Percentiles rank a stretch among this genome's conserved stretches.
phyloP scores from a whole-genome alignment of 1,140 invertebrate genomes.

The Euwallacea fornicatus region DNA sequence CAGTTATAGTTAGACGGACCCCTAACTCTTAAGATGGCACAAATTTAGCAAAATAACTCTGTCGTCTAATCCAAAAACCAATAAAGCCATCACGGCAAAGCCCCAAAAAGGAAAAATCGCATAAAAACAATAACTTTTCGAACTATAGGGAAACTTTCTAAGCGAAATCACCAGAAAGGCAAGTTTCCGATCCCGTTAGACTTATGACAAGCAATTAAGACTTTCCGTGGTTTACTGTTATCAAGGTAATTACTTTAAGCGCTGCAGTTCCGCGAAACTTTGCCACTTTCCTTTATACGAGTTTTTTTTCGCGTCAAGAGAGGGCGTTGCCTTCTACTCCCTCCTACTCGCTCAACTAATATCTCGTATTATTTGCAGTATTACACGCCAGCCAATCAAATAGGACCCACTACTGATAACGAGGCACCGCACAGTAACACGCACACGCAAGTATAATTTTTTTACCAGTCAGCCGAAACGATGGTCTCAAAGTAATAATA shows the following conservation, averaged over 20 bases:
- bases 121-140: too few species aligned
- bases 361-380: constrained; percentile 63
- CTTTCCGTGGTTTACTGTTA: neutral
- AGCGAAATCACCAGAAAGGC: neutral
- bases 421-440: constrained; percentile 75
- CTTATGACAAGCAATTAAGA: constrained; percentile 5
- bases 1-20: too few species aligned
- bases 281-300: neutral
- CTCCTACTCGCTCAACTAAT: neutral
- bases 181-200: constrained; percentile 2
- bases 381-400: constrained; percentile 75
- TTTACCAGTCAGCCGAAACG: too few species aligned
- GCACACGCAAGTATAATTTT: constrained; percentile 70
- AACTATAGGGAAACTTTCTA: neutral
- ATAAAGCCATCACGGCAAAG: neutral
- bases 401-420: constrained; percentile 64
- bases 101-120: too few species aligned
- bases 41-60: too few species aligned
- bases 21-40: too few species aligned
- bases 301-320: neutral
- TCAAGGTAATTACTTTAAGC: constrained; percentile 7
- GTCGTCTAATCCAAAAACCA: too few species aligned
- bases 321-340: too few species aligned
- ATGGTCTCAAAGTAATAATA: neutral
- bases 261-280: neutral